Evolutionary conservation across 2,797 vertebrate genomes (phyloP), one percentile per base, ranked within the genome.

Genomic region (Sebastes matsubarae): DNA sequence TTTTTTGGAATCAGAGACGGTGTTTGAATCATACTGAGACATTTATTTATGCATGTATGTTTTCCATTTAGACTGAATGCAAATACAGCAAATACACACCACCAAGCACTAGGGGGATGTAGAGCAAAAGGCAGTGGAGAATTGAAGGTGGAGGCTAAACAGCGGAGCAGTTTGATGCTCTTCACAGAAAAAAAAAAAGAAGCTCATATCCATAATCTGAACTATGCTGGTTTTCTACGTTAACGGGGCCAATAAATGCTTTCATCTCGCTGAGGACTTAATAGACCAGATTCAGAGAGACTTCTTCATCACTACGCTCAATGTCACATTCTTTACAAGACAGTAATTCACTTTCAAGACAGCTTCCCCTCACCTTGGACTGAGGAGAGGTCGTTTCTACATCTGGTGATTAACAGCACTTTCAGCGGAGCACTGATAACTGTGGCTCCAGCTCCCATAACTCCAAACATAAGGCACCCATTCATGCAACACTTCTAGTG

Each of bases 31-130:
- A 88, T 92, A 94, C 89, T 84, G 89, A 94, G 87, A 97, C 97
- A 96, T 98, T 98, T 98, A 96, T 96, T 96, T 90, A 94, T 94
- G 94, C 91, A 90, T 93, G 89, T 93, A 94, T 94, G 92, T 95
- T 93, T 97, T 97, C 96, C 96, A 97, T 97, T 97, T 95, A 96
- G 95, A 97, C 96, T 96, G 95, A 97, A 96, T 98, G 97, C 97
- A 97, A 97, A 96, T 97, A 97, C 97, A 98, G 96, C 97, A 97
- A 97, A 96, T 96, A 97, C 96, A 97, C 96, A 97, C 96, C 97
- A 98, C 96, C 83, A 95, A 98, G 97, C 96, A 97, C 96, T 95
- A 96, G 92, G 88, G 94, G 93, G 81, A 93, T 92, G 92, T 91
- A 90, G 90, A 94, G 94, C 90, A 87, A 86, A 87, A 82, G 87